Conservation (phyloP, 1,140 invertebrate genomes). For the Hyles vespertilio region DNA sequence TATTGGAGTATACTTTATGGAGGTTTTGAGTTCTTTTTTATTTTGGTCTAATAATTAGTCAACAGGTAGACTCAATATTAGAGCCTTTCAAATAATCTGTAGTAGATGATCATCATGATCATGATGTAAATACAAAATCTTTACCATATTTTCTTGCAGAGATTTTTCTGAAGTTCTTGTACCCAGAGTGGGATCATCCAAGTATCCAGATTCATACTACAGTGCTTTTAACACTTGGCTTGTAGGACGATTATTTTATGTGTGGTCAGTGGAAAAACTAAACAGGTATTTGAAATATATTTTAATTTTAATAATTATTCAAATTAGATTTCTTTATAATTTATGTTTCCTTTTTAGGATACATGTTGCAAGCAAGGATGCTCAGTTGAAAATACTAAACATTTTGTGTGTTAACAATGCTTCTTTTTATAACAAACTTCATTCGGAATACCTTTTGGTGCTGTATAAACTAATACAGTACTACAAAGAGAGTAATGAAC, state of each 20-base stretch:
- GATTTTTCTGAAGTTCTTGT: slow-evolving; percentile 75
- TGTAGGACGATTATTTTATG: slow-evolving; percentile 76
- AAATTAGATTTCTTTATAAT: background rate
- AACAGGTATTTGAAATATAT: slow-evolving; percentile 40
- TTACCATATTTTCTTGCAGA: slow-evolving; percentile 34
- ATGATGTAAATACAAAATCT: too few relatives aligned
- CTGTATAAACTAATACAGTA: slow-evolving; percentile 61
- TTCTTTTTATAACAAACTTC: slow-evolving; percentile 66
- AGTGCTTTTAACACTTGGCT: slow-evolving; percentile 77
- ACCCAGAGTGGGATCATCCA: slow-evolving; percentile 49
- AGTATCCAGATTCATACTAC: slow-evolving; percentile 70
- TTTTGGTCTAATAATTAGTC: too few relatives aligned
- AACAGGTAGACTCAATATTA: too few relatives aligned
- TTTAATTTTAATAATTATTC: too few relatives aligned
- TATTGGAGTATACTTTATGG: too few relatives aligned
- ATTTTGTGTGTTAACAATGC: slow-evolving; percentile 70
- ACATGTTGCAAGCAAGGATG: slow-evolving; percentile 68
- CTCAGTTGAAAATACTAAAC: slow-evolving; percentile 74
- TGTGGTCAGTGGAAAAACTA: slow-evolving; percentile 72
- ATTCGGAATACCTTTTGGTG: slow-evolving; percentile 65
- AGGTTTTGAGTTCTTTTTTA: too few relatives aligned
- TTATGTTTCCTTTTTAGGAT: slow-evolving; percentile 52
- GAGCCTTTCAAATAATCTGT: too few relatives aligned
- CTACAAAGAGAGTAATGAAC: slow-evolving; percentile 47
- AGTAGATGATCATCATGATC: too few relatives aligned